Percentiles rank a stretch among this genome's conserved stretches.
Evolutionary conservation across 2,113 vertebrate genomes (phyloP).

Genomic region (Dunckerocampus dactyliophorus): DNA sequence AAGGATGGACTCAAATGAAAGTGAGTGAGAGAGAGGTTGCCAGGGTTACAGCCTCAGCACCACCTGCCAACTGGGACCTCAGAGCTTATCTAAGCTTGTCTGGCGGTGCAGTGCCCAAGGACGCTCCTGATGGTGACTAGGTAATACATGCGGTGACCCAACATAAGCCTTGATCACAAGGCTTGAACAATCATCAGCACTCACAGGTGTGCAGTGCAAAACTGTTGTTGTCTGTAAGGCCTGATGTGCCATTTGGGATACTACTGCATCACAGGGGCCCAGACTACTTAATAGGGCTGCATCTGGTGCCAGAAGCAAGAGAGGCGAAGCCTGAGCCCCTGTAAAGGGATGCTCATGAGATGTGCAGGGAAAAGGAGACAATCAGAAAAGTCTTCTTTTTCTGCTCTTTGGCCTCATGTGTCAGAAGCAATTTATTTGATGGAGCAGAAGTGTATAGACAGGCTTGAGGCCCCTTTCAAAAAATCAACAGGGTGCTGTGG

Average conservation of each 20-base stretch:
- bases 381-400: constrained; percentile 9
- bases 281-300: constrained; percentile 41
- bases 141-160: constrained; percentile 11
- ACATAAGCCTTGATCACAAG: constrained; percentile 31
- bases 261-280: constrained; percentile 8
- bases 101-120: constrained; percentile 36
- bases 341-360: constrained; percentile 28
- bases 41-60: constrained; percentile 61
- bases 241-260: constrained; percentile 50
- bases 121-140: constrained; percentile 10
- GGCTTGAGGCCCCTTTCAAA: constrained; percentile 19
- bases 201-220: constrained; percentile 17
- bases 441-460: constrained; percentile 17
- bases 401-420: constrained; percentile 30
- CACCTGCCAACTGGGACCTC: constrained; percentile 50
- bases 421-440: constrained; percentile 45
- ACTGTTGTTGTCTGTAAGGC: constrained; percentile 32
- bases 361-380: constrained; percentile 9
- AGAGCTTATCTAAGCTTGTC: constrained; percentile 58
- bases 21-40: constrained; percentile 47
- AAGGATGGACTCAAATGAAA: constrained; percentile 49
- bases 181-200: constrained; percentile 21
- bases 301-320: constrained; percentile 50
- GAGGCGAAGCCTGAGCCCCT: constrained; percentile 8
- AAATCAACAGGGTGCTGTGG: constrained; percentile 13